phyloP scores from a whole-genome alignment of 2,888 invertebrate genomes.

The Thecophora atra region DNA sequence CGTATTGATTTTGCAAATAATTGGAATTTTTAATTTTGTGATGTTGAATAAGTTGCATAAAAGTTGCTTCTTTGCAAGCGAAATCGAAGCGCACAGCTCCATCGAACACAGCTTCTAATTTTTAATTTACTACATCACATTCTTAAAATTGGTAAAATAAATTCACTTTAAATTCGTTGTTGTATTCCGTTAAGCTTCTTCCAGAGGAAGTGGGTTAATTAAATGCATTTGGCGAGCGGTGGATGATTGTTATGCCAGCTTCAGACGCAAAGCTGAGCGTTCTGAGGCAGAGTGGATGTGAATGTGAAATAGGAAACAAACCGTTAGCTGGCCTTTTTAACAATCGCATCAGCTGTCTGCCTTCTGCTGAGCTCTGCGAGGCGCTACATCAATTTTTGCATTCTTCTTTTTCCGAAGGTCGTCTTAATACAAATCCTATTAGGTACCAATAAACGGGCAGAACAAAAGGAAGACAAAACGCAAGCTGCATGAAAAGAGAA shows the following conservation, averaged over 20 bases:
- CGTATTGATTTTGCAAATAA: background rate
- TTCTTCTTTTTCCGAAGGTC: background rate
- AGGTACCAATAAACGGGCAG: background rate
- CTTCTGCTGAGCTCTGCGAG: background rate
- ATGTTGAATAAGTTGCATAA: background rate
- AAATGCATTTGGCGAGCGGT: background rate
- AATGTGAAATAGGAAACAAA: background rate
- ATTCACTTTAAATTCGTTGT: too few species aligned
- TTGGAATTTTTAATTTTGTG: background rate
- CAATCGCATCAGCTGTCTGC: background rate
- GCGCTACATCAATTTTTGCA: background rate
- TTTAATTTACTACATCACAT: too few species aligned
- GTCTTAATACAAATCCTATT: conserved; percentile 25
- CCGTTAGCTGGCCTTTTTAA: background rate
- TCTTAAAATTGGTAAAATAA: too few species aligned
- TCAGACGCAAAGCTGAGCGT: background rate
- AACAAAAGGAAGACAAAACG: background rate
- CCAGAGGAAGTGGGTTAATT: conserved; percentile 6
- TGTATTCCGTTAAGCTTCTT: too few species aligned
- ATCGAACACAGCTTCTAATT: too few species aligned
- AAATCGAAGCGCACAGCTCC: too few species aligned
- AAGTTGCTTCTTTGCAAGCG: too few species aligned
- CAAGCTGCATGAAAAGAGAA: too few species aligned
- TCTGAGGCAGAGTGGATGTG: background rate
- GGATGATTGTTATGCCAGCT: background rate